These are phyloP conservation scores for Volucella inflata DNA, from an alignment of 2,888 invertebrate species.

Conservation along the genomic window DNA sequence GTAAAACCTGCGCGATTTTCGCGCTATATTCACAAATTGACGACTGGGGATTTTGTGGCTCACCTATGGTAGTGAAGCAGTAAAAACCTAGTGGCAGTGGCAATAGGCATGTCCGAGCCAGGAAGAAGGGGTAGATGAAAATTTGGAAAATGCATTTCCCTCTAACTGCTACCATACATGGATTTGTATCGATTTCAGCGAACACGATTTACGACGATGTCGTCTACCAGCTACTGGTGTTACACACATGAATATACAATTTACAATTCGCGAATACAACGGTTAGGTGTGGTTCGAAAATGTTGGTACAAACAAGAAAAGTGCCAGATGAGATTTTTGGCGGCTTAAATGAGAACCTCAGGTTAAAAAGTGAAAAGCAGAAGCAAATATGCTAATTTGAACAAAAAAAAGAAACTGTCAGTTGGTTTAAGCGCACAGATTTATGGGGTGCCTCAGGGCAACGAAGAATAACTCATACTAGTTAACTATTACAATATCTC, in stretches of 20 bases:
- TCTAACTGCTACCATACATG: slow-evolving; percentile 53
- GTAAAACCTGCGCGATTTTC: slow-evolving; percentile 63
- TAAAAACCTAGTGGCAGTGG: slow-evolving; percentile 2
- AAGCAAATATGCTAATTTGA: too few relatives aligned
- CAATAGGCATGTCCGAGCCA: neutral
- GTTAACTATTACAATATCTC: too few relatives aligned
- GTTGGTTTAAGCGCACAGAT: too few relatives aligned
- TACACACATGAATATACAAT: slow-evolving; percentile 31
- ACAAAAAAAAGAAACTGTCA: too few relatives aligned
- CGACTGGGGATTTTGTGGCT: slow-evolving; percentile 69
- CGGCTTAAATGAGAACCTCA: neutral
- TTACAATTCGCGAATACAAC: slow-evolving; percentile 15
- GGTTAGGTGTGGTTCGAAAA: neutral
- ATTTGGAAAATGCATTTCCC: slow-evolving; percentile 70
- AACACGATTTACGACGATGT: slow-evolving; percentile 69
- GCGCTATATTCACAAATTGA: slow-evolving; percentile 70
- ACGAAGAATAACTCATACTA: too few relatives aligned
- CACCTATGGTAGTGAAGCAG: slow-evolving; percentile 34
- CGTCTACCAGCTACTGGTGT: slow-evolving; percentile 66
- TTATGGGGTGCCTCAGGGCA: neutral
- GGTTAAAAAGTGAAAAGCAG: too few relatives aligned
- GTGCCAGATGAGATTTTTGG: slow-evolving; percentile 24
- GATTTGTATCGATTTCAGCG: slow-evolving; percentile 75
- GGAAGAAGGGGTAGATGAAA: slow-evolving; percentile 27
- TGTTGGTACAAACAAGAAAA: slow-evolving; percentile 42